These are phyloP conservation scores for Drosophila repleta DNA, from an alignment of 1,140 invertebrate genomes.

Conservation along the genomic window DNA sequence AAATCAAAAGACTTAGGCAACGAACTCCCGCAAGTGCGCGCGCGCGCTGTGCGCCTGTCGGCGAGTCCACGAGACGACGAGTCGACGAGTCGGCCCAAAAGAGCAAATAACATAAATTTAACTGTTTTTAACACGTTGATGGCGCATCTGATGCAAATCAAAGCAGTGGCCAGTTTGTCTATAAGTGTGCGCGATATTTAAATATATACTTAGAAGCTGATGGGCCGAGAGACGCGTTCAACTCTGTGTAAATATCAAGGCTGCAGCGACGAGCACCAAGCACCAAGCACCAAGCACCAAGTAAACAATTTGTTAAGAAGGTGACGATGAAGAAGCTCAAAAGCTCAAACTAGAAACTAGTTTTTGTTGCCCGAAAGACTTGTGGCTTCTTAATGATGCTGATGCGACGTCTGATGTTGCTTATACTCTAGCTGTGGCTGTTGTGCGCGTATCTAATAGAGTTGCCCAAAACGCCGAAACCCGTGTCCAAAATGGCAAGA, in stretches of 20 bases:
- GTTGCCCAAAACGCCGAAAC: constrained; percentile 56
- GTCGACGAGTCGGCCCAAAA: constrained; percentile 19
- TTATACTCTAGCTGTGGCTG: neutral
- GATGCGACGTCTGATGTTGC: constrained; percentile 4
- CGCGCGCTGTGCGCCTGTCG: neutral
- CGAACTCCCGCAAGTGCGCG: constrained; percentile 20
- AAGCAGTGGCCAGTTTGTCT: constrained; percentile 46
- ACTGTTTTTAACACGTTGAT: constrained; percentile 46
- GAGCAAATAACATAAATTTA: constrained; percentile 61
- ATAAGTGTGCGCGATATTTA: constrained; percentile 34
- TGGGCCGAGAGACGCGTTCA: constrained; percentile 20
- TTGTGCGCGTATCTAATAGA: constrained; percentile 60
- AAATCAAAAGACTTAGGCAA: constrained; percentile 51
- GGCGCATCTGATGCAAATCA: constrained; percentile 58
- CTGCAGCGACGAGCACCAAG: constrained; percentile 21
- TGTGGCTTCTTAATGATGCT: constrained; percentile 42
- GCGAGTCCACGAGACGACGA: too few species aligned
- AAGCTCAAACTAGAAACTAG: constrained; percentile 47
- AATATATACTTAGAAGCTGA: constrained; percentile 50
- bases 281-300: constrained; percentile 9
- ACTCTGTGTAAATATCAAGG: constrained; percentile 74
- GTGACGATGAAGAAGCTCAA: constrained; percentile 54
- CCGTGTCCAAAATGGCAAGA: constrained; percentile 65
- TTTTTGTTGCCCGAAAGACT: constrained; percentile 55
- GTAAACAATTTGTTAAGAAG: constrained; percentile 68